Evolutionary conservation across 2,888 invertebrate species (phyloP).

Genomic region (Cephonodes hylas): DNA sequence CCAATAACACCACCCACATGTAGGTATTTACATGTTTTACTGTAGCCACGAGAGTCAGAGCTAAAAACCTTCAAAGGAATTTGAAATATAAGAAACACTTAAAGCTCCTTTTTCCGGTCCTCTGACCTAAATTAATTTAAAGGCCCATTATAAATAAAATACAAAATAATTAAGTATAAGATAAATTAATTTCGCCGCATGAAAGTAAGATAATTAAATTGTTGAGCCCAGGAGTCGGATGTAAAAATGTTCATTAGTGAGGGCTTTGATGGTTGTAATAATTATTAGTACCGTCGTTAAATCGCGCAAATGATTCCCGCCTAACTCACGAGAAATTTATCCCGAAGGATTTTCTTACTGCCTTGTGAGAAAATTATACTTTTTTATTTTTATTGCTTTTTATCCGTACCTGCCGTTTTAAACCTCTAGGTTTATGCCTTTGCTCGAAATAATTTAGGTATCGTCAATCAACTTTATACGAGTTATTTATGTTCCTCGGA

Average conservation of each 20-base stretch:
- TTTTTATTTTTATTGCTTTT: not conserved
- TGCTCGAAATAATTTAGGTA: too few species aligned
- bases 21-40: too few species aligned
- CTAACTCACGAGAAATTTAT: slow-evolving; percentile 8
- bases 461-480: too few species aligned
- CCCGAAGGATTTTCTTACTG: not conserved
- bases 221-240: slow-evolving; percentile 8
- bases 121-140: not conserved
- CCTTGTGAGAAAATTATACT: not conserved
- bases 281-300: slow-evolving; percentile 21
- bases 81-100: too few species aligned
- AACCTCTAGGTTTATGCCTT: too few species aligned
- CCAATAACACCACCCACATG: too few species aligned
- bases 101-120: not conserved
- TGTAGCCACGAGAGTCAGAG: too few species aligned
- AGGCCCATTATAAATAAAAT: not conserved
- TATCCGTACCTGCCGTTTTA: too few species aligned
- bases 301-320: slow-evolving; percentile 18
- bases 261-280: slow-evolving; percentile 24
- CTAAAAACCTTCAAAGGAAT: too few species aligned
- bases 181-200: slow-evolving; percentile 8
- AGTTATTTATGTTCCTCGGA: too few species aligned
- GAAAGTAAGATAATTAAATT: slow-evolving; percentile 15
- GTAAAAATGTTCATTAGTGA: slow-evolving; percentile 16
- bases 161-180: slow-evolving; percentile 3